Evolutionary conservation across 2,113 vertebrate species (phyloP).

Genomic region (Speoplatyrhinus poulsoni): DNA sequence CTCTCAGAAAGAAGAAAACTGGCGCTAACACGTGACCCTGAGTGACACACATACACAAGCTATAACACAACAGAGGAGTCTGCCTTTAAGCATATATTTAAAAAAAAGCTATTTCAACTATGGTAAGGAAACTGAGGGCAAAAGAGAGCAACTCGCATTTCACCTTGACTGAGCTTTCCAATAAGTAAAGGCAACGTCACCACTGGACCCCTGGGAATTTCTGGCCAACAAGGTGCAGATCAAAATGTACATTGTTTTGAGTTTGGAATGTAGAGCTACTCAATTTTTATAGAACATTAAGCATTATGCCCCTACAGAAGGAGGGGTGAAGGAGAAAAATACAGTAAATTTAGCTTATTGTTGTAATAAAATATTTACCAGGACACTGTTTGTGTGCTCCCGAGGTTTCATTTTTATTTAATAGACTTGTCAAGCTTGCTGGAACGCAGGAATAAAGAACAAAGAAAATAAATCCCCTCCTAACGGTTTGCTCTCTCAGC

Average conservation of each 20-base stretch:
- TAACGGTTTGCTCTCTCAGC: conserved; percentile 36
- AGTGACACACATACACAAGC: no score
- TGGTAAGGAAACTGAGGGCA: no score
- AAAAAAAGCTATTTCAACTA: no score
- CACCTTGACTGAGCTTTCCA: conserved; percentile 9
- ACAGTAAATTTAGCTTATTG: conserved; percentile 40
- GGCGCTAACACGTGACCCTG: no score
- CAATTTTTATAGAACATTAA: conserved; percentile 14
- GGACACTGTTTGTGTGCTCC: conserved; percentile 34
- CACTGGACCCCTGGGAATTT: conserved; percentile 15
- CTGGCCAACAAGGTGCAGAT: conserved; percentile 26
- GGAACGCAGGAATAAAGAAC: conserved; percentile 7
- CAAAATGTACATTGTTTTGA: conserved; percentile 28
- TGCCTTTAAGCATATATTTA: no score
- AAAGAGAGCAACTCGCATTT: no score
- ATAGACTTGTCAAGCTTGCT: conserved; percentile 52
- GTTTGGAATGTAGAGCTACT: conserved; percentile 26
- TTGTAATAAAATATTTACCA: conserved; percentile 56
- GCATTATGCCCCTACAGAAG: conserved; percentile 1
- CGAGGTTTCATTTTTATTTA: conserved; percentile 51
- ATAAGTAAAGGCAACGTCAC: conserved; percentile 36
- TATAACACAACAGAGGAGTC: no score
- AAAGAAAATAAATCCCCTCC: neutral
- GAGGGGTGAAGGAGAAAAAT: conserved; percentile 29
- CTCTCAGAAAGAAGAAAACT: no score